Base-by-base conservation (phyloP, 2,113 vertebrate genomes). In the Rhipidura dahli region DNA sequence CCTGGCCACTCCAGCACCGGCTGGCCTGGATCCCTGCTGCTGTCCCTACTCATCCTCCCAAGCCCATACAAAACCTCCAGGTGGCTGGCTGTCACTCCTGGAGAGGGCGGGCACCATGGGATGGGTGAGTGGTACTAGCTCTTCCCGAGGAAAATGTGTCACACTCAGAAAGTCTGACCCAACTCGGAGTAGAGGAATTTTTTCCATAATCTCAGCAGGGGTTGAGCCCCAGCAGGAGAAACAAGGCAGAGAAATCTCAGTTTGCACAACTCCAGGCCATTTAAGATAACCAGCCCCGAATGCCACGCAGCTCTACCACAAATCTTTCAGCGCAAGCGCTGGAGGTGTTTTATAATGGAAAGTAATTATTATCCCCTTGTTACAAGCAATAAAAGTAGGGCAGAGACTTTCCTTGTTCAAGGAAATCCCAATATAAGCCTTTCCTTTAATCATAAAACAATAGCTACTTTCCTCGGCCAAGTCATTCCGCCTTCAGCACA, bases 401-500 rank as follows among this genome's bases (percentile, higher is more conserved):
- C 90, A 94, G 71, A 18, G 13, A 90, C 86, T 94, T 93, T 86
- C 68, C 92, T 86, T 81, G 88, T 92, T 91, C 90, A 80, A 94
- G 93, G 92, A 96, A 96, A 96, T 96, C 95, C 89, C 94, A 90
- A 84, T 90, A 89, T 93, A 96, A 95, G 93, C 96, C 93, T 37
- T 92, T 91, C 86, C 88, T 96, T 93, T 94, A 96, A 94, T 92
- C 93, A 87, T 71, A 86, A 92, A 93, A 96, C 93, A 96, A 96
- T 96, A 93, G 95, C 71, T 80, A 81, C 87, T 95, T 95, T 83
- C 90, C 93, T 77, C 1, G 1, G 90, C 93, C 92, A 96, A 96
- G 90, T 57, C 88, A n/a, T 45, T 93, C 76, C 0, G 79, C 94
- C 94, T 78, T 92, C 61, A 95, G 93, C 82, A 20, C 60, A 40